Evolutionary conservation across 2,113 vertebrate species (phyloP), one percentile per base, ranked within the genome.

Genomic region (Plectropomus leopardus): DNA sequence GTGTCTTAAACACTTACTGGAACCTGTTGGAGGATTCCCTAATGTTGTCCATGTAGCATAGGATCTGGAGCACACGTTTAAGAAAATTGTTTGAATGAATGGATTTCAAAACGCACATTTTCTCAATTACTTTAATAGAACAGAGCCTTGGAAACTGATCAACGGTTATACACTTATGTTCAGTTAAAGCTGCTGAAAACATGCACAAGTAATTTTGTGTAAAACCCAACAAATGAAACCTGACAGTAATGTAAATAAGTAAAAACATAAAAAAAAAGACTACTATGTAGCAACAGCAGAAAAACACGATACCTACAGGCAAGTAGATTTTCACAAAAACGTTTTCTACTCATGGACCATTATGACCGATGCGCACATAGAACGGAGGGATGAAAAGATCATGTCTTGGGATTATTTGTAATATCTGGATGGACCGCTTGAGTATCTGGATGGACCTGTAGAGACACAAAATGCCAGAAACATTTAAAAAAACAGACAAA

Each of bases 371-470:
- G 68, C 21, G 17, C 16, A 67, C 59, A 15, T 5, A 7, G 21
- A 23, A 75, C 34, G 44, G 53, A 58, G 13, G 15, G 58, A 65
- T 57, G 5, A 55, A 53, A 61, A 34, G 61, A 60, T 7, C 0
- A 19, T 11, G 34, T 69, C 58, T 53, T 45, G 30, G 30, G 32
- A 57, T 45, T 83, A 94, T 69, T 94, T 93, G 80, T 88, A 95
- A 81, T 73, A 95, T 74, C 90, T 86, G 30, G 79, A 21, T 14
- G 86, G 81, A 24, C 82, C 88, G 50, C 82, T 82, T 64, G 71
- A 72, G 71, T 76, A 92, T 16, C 78, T 90, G 50, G 88, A 84
- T 48, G 91, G 76, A 80, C 92, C 95, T 95, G 82, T 5, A 89
- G 54, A 71, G 24, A 75, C 4, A 82, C 8, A 57, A 78, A 13